Evolutionary conservation across 2,797 vertebrate species (phyloP).

Genomic region (Trematomus bernacchii): DNA sequence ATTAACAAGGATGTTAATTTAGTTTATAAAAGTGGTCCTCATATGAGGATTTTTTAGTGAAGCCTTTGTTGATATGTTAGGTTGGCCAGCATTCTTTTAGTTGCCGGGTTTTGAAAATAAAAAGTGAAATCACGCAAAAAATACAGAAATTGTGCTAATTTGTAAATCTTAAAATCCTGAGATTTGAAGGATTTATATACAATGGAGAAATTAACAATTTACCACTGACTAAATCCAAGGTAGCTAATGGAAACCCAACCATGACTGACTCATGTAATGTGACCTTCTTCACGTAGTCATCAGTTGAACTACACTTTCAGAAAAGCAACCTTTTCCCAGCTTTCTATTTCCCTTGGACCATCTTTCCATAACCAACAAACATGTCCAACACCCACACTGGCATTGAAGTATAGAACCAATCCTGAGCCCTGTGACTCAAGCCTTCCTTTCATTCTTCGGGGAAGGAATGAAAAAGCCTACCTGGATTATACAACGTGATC

Average conservation of each 20-base stretch:
- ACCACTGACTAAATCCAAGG: background rate
- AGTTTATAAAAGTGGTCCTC: background rate
- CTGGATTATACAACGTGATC: conserved; percentile 55
- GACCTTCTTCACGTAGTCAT: conserved; percentile 1
- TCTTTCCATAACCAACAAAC: conserved; percentile 7
- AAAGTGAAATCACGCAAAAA: background rate
- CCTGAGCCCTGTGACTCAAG: conserved; percentile 40
- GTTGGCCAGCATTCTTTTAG: background rate
- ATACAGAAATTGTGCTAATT: background rate
- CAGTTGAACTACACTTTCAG: background rate
- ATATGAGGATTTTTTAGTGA: background rate
- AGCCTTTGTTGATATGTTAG: too few species aligned
- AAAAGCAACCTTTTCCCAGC: background rate
- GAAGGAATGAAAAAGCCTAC: conserved; percentile 42
- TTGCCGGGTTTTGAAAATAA: background rate
- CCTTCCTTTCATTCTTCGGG: conserved; percentile 34
- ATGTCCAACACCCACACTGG: conserved; percentile 3
- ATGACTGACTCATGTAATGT: background rate
- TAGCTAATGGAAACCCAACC: background rate
- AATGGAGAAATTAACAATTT: background rate
- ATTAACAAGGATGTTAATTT: background rate
- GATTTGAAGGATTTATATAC: background rate
- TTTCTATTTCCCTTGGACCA: conserved; percentile 8
- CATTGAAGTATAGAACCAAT: conserved; percentile 28
- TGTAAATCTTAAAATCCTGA: background rate